Evolutionary conservation across 2,113 vertebrate genomes (phyloP).

Genomic region (Callipepla squamata): DNA sequence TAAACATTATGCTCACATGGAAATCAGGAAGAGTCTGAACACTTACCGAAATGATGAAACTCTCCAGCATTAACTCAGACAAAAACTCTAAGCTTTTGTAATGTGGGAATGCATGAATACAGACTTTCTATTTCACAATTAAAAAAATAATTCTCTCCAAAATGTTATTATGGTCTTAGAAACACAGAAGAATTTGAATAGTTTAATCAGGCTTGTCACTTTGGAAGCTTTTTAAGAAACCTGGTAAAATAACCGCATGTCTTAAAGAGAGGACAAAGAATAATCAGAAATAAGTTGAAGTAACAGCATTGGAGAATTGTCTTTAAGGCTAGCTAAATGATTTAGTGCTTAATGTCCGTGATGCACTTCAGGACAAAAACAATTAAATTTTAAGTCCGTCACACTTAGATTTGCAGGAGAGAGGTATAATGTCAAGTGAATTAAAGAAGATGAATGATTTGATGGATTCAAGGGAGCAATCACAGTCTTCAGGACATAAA

Average conservation of each 20-base stretch:
- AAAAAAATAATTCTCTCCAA: not conserved
- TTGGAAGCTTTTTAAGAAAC: not conserved
- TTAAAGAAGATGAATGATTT: constrained; percentile 44
- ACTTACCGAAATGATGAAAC: not conserved
- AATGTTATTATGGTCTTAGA: not conserved
- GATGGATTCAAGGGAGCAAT: constrained; percentile 30
- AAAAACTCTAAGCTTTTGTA: not conserved
- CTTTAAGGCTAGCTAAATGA: constrained; percentile 26
- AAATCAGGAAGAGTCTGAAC: not conserved
- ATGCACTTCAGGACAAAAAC: constrained; percentile 29
- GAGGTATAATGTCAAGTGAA: constrained; percentile 44
- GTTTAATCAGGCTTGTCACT: not conserved
- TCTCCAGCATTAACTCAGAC: not conserved
- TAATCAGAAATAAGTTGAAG: constrained; percentile 8
- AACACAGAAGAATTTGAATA: not conserved
- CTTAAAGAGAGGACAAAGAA: not conserved
- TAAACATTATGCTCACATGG: not conserved
- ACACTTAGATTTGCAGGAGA: constrained; percentile 10
- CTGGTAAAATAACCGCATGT: not conserved
- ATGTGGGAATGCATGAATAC: not conserved
- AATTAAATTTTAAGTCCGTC: constrained; percentile 31
- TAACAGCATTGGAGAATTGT: constrained; percentile 28
- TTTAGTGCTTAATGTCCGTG: constrained; percentile 23
- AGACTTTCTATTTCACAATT: not conserved
- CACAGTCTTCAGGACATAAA: not conserved